Percentiles rank a stretch among this genome's conserved stretches.
Evolutionary conservation across 2,888 invertebrate species (phyloP).

Genomic region (Machimus atricapillus): DNA sequence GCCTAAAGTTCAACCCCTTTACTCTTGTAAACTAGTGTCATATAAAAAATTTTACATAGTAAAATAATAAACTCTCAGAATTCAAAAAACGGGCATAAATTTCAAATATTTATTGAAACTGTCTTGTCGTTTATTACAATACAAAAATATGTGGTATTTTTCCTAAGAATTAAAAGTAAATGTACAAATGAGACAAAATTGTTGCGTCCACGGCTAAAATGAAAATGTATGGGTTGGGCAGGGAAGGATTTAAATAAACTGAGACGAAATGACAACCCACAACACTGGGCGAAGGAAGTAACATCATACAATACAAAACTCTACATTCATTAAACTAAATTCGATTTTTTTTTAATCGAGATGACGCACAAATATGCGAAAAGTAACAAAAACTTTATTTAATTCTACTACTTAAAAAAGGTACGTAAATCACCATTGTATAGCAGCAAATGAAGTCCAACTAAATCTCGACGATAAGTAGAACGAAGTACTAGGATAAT

Average conservation of each 20-base stretch:
- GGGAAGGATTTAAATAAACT: neutral
- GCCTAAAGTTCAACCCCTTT: too few species aligned
- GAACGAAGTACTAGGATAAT: slow-evolving; percentile 5
- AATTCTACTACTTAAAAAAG: slow-evolving; percentile 6
- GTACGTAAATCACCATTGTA: slow-evolving; percentile 28
- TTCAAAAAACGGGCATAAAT: neutral
- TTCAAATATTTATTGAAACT: slow-evolving; percentile 3
- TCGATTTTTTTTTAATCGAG: neutral
- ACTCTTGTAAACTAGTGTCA: too few species aligned
- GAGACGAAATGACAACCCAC: neutral
- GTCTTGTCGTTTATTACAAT: slow-evolving; percentile 5
- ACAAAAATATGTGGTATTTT: slow-evolving; percentile 15
- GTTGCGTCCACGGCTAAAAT: neutral
- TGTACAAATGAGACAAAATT: neutral
- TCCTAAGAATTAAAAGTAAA: neutral
- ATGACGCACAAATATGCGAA: neutral
- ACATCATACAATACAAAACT: neutral
- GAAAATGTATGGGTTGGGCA: neutral
- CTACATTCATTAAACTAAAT: neutral
- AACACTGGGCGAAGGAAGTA: neutral
- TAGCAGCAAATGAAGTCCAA: neutral
- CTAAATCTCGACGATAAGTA: slow-evolving; percentile 15
- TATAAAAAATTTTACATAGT: too few species aligned
- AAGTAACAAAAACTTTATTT: neutral
- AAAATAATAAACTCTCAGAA: neutral